Evolutionary conservation across 2,888 invertebrate species (phyloP), one percentile per base, ranked within the genome.

Genomic region (Caenorhabditis macrosperma): DNA sequence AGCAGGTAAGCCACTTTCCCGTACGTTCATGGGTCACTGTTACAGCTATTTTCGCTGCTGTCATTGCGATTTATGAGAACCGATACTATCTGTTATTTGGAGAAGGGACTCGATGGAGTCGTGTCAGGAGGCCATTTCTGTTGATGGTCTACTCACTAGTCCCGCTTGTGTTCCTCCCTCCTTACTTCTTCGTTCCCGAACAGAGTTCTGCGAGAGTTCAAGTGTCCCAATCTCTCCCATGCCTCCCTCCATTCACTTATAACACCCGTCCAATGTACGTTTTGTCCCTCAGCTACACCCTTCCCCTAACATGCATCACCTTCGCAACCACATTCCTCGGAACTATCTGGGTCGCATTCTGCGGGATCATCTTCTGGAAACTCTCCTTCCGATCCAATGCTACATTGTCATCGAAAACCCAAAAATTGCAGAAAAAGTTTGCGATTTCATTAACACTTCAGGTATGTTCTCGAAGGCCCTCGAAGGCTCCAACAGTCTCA

Each of bases 381-480:
- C 10, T 17, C 9, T 48, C n/a, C 17, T 28, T 5, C n/a, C 26
- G 10, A 33, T 26, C 17, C 6, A 24, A 48, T 3, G 15, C 12
- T 5, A 12, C 38, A 35, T 46, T 6, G 20, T 15, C 35, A 2
- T 33, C 20, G n/a, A 63, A 24, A 9, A 63, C 63, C 4, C 28
- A 15, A 10, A 17, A n/a, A n/a, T 50, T 63, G 48, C 63, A 63
- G n/a, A 33, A n/a, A 15, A 52, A 28, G 15, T 52, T 52, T 26
- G 28, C 28, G 10, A 15, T 52, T 52, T 26, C 52, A 1, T n/a
- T 52, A 3, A 28, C 26, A n/a, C 10, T 52, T 5, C 52, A 52
- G 52, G 52, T 28, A 15, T 2, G 17, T 46, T n/a, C n/a, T n/a
- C 33, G 22, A 20, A 30, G 20, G 35, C 22, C 35, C 35, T 22